These are phyloP conservation scores for Drosophila trichaetosa DNA, from an alignment of 2,888 invertebrate genomes.

Conservation along the genomic window DNA sequence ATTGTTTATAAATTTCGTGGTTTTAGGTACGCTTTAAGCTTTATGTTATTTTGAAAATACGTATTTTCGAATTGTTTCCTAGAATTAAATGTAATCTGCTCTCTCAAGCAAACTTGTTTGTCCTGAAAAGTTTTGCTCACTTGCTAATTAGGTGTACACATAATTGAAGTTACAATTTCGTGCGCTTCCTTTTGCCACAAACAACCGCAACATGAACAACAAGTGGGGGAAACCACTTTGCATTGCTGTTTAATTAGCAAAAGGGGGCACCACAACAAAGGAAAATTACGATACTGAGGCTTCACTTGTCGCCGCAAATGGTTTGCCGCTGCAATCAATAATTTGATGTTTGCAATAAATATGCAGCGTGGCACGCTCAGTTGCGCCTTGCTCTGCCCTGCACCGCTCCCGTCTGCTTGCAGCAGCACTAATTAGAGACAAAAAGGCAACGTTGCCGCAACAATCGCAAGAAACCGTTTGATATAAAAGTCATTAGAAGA, in stretches of 20 bases:
- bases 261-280: slow-evolving; percentile 12
- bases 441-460: slow-evolving; percentile 42
- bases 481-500: slow-evolving; percentile 42
- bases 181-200: slow-evolving; percentile 18
- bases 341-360: slow-evolving; percentile 72
- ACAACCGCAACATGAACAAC: background rate
- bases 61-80: background rate
- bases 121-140: slow-evolving; percentile 8
- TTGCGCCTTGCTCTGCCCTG: background rate
- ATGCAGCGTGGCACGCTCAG: slow-evolving; percentile 21
- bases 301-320: slow-evolving; percentile 24
- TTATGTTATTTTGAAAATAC: background rate
- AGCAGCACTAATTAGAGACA: slow-evolving; percentile 67
- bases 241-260: slow-evolving; percentile 62
- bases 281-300: slow-evolving; percentile 21
- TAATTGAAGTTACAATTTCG: slow-evolving; percentile 52
- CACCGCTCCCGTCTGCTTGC: background rate
- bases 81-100: background rate
- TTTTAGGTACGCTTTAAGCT: background rate
- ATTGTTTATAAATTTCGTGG: background rate
- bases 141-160: slow-evolving; percentile 64
- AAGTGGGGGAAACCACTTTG: slow-evolving; percentile 9
- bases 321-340: slow-evolving; percentile 65
- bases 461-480: slow-evolving; percentile 59
- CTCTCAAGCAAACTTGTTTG: background rate